Base-by-base conservation (phyloP, 2,888 invertebrate species). In the Caenorhabditis doughertyi region DNA sequence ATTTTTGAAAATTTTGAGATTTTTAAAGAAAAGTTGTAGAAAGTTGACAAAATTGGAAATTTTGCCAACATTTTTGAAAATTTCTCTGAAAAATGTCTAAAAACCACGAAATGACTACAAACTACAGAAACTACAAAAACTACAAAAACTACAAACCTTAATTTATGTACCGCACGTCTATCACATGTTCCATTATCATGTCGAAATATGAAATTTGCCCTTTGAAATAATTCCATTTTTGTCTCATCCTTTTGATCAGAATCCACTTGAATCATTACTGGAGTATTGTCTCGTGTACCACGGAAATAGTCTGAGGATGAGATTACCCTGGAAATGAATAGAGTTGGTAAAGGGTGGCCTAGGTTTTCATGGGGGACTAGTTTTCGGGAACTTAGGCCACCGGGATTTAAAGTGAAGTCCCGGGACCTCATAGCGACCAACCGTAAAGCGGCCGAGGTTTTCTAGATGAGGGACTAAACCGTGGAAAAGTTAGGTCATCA, bases 251-350 rank as follows among this genome's bases (percentile, higher is more conserved):
- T 60, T 27, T 68, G 70, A 18, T 73, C 70, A 1, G 65, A 56
- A 55, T 72, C 77, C 58, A 86, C 85, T 71, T 87, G 87, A 35
- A 87, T 72, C 71, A 87, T 67, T 0, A 84, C 72, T 2, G 87
- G 85, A 35, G 79, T 73, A 3, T 47, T 71, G 25, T 83, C 79
- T 2, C 87, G 72, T 11, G 81, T 76, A 7, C 85, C 87, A 25
- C 80, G 55, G 53, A 87, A 87, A 62, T 67, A 87, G 55, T 87
- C 79, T 13, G 87, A 87, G 0, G 83, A 83, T 0, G 87, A 87
- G 35, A 85, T 74, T 21, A 86, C 70, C 58, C 86, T 86, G 74
- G 18, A 76, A 71, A n/a, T n/a, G n/a, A n/a, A n/a, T n/a, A n/a
- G n/a, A n/a, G n/a, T n/a, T n/a, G n/a, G n/a, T n/a, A n/a, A n/a